Conservation (phyloP, 2,113 vertebrate genomes). For the Dicerorhinus sumatrensis region DNA sequence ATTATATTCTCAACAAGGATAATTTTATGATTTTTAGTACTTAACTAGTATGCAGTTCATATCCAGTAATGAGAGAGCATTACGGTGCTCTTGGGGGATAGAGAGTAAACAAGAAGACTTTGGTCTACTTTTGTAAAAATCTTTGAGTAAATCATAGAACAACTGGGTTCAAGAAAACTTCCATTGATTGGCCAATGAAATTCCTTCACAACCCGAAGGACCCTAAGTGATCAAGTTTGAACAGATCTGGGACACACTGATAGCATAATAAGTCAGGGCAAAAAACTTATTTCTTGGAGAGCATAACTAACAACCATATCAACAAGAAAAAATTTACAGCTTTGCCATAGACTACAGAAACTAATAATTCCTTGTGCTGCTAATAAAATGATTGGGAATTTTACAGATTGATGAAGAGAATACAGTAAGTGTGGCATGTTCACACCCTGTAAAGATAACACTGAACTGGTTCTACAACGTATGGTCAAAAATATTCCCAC, state of each 20-base stretch:
- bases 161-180: neutral
- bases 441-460: neutral
- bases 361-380: neutral
- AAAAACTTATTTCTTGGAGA: neutral
- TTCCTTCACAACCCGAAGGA: neutral
- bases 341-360: neutral
- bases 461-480: neutral
- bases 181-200: neutral
- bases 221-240: neutral
- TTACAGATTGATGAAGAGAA: neutral
- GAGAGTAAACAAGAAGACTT: neutral
- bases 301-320: neutral
- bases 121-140: neutral
- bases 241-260: neutral
- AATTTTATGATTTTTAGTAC: neutral
- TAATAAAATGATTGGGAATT: neutral
- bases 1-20: neutral
- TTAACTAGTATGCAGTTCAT: neutral
- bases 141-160: neutral
- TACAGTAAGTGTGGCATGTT: neutral
- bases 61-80: neutral
- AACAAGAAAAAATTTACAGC: neutral
- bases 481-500: neutral
- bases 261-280: neutral
- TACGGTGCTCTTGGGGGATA: neutral